Evolutionary conservation across 1,140 invertebrate genomes (phyloP), one percentile per base, ranked within the genome.

Genomic region (Drepana arcuata): DNA sequence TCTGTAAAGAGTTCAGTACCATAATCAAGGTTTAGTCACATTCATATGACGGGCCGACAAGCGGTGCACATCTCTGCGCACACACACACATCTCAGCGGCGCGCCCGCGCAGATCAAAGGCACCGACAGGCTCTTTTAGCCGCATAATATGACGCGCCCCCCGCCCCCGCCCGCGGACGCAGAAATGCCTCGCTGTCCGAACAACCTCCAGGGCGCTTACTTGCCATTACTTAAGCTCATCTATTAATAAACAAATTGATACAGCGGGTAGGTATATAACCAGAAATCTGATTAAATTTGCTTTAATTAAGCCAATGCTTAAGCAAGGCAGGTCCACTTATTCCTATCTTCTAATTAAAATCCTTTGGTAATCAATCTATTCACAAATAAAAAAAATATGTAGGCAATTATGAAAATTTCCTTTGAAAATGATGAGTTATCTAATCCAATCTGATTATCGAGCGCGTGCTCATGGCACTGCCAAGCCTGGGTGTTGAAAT

Each of bases 11-110:
- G 66, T 69, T 71, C 62, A 70, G 55, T 72, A 66, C 65, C 58
- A 67, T 77, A 82, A 82, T 82, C 70, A 75, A 77, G 69, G 67
- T 73, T 79, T 82, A 82, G 77, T 79, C 77, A 75, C 72, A 79
- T 79, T 71, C 63, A 65, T 77, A 77, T 77, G 66, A 77, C 58
- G 49, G 58, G 51, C 57, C 63, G 72, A 74, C 66, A 70, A 65
- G 72, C 70, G 66, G 58, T 62, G 58, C 57, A 67, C 66, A 62
- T 66, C 66, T 4, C 4, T 2, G n/a, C n/a, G 57, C 57, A 49
- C 53, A 65, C 65, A 57, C 66, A 71, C 68, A 71, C 66, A 64
- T 55, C 52, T 46, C 43, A 25, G 45, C 46, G 45, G 28, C 37
- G 59, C 46, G 55, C 49, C 34, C 44, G 47, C 48, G 38, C 50